These are phyloP conservation scores for Lemur catta DNA, from an alignment of 2,797 vertebrate species.

Conservation along the genomic window DNA sequence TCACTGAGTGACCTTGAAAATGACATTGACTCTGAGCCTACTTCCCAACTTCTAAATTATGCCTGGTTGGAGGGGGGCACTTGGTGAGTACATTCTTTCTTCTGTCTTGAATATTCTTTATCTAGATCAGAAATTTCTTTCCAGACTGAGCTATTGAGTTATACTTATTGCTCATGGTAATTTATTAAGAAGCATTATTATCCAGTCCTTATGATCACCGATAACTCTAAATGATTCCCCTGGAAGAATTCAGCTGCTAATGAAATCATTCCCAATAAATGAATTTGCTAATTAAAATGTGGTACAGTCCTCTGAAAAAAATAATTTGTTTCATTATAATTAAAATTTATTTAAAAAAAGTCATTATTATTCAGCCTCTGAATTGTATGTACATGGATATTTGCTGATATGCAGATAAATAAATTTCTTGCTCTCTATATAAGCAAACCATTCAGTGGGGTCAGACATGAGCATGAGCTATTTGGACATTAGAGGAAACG, in stretches of 20 bases:
- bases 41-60: conserved; percentile 8
- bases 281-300: conserved; percentile 52
- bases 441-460: not conserved
- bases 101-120: not conserved
- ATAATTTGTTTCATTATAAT: conserved; percentile 43
- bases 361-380: conserved; percentile 4
- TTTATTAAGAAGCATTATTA: conserved; percentile 60
- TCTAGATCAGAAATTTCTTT: conserved; percentile 39
- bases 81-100: not conserved
- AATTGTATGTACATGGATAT: not conserved
- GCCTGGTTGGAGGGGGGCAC: too few relatives aligned
- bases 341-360: conserved; percentile 21
- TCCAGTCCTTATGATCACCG: conserved; percentile 35
- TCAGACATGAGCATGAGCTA: not conserved
- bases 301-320: conserved; percentile 6
- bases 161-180: conserved; percentile 15
- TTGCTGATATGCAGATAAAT: conserved; percentile 19
- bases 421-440: not conserved
- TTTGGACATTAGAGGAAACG: not conserved
- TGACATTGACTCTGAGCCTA: not conserved
- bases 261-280: conserved; percentile 48
- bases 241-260: conserved; percentile 38
- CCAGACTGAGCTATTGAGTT: not conserved
- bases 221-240: conserved; percentile 18
- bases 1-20: not conserved